Evolutionary conservation across 1,140 invertebrate genomes (phyloP).

Genomic region (Pogonus chalceus): DNA sequence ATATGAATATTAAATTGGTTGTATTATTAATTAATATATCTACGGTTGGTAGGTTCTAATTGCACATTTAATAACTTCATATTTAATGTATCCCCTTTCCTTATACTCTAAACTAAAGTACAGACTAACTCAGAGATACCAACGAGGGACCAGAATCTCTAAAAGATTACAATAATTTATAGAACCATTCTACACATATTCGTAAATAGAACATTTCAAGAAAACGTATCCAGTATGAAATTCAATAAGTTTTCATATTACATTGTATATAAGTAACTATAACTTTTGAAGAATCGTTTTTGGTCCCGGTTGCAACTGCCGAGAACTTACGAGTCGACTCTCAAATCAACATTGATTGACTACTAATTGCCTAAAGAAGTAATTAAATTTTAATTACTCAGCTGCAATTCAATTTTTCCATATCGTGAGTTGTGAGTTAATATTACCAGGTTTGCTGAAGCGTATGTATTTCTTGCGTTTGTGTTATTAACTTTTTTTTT

Average conservation of each 20-base stretch:
- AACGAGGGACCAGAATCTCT: no score
- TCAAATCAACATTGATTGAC: slow-evolving; percentile 7
- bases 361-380: slow-evolving; percentile 7
- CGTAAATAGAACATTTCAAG: no score
- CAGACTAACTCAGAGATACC: no score
- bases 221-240: no score
- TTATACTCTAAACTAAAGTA: neutral
- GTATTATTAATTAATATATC: neutral
- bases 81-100: neutral
- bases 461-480: neutral
- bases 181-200: no score
- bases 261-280: no score
- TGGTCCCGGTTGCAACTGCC: neutral
- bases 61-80: neutral
- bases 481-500: neutral
- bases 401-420: slow-evolving; percentile 4
- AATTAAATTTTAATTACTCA: slow-evolving; percentile 5
- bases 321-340: neutral
- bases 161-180: no score
- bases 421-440: neutral
- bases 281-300: no score
- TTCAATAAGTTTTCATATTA: no score
- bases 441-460: neutral
- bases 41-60: neutral
- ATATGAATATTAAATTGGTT: no score